A percentile compares a stretch with the other conserved stretches of the same genome.
Evolutionary conservation across 2,113 vertebrate genomes (phyloP).

Genomic region (Malurus alboscapulatus): DNA sequence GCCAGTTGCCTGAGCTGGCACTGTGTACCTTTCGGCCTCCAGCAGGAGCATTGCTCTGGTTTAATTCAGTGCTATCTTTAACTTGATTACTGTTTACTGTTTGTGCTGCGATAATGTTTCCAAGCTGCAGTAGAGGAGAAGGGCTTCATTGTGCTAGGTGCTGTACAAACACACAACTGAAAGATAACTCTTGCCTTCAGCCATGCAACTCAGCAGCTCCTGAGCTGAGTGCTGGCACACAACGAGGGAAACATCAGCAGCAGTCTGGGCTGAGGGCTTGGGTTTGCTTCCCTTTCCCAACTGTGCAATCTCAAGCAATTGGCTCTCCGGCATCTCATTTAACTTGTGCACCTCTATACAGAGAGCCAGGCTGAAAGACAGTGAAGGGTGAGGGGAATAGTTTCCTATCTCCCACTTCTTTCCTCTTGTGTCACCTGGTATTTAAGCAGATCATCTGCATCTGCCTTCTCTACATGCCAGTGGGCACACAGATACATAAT

Average conservation of each 20-base stretch:
- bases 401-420: background rate
- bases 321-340: background rate
- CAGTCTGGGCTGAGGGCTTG: background rate
- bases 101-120: slow-evolving; percentile 40
- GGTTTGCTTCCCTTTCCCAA: background rate
- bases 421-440: background rate
- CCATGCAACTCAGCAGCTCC: background rate
- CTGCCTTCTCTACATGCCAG: rapidly evolving
- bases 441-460: background rate
- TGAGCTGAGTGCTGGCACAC: background rate
- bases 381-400: background rate
- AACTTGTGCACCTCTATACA: background rate
- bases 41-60: background rate
- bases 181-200: slow-evolving; percentile 29
- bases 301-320: background rate
- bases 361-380: background rate
- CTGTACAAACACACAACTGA: slow-evolving; percentile 11
- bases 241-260: background rate
- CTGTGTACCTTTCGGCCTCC: background rate
- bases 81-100: slow-evolving; percentile 55
- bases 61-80: slow-evolving; percentile 59
- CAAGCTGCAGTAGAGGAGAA: slow-evolving; percentile 34
- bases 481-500: background rate
- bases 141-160: slow-evolving; percentile 10
- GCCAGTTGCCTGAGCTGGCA: slow-evolving; percentile 39